Evolutionary conservation across 2,113 vertebrate species (phyloP), one percentile per base, ranked within the genome.

Genomic region (Notothenia coriiceps): DNA sequence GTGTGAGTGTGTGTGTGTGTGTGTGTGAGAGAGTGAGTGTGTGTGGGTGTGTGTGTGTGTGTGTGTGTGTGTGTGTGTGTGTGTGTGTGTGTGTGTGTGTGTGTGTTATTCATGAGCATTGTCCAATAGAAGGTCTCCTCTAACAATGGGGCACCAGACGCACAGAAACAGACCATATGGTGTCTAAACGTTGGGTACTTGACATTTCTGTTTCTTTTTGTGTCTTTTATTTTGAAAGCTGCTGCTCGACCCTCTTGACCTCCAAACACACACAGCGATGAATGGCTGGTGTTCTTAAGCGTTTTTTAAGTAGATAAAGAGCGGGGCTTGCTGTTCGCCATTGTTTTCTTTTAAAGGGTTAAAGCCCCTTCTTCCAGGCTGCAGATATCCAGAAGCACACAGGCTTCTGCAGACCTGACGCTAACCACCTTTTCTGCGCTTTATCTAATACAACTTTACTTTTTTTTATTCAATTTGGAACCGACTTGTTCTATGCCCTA

Each of bases 191-290:
- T 82, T 82, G 72, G 87, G 80, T 44, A 35, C 92, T 94, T 93
- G 94, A 93, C 94, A 94, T 93, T 93, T 92, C 86, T 90, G 35
- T 90, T 86, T 93, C 92, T 91, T 7, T 52, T 50, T 79, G 54
- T 13, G 25, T 66, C 80, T 91, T 92, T 93, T 90, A 92, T 87
- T 90, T 91, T 91, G 79, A 74, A 86, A 72, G 69, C 90, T 84
- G 83, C 80, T 73, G 82, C 88, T 86, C 65, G 9, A 79, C 82
- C 84, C 76, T 86, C 87, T 89, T 71, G 80, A 79, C 83, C 85
- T 59, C 29, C 46, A 56, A n/a, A 50, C 64, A 35, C 40, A 35
- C 43, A 47, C 54, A 22, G 35, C 35, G 35, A 40, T 40, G 35
- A 40, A 40, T 40, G 35, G 35, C 35, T 40, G 35, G 7, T 40